phyloP scores from a whole-genome alignment of 2,888 invertebrate genomes.

The Orthosia gothica region DNA sequence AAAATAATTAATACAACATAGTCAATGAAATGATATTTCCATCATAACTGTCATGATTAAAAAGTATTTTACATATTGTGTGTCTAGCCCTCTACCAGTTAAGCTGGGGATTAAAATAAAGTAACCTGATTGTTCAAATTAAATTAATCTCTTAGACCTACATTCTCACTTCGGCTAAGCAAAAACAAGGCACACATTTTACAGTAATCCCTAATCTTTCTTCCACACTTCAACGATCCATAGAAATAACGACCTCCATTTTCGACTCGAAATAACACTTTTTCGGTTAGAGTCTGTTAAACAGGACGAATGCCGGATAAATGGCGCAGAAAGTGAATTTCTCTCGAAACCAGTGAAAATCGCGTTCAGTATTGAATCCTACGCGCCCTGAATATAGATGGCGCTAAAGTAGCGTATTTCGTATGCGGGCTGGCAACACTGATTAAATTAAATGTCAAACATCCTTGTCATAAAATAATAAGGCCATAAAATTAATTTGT shows the following conservation, averaged over 20 bases:
- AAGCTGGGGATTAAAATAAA: too few species aligned
- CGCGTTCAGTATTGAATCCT: slow-evolving; percentile 74
- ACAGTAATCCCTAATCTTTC: slow-evolving; percentile 12
- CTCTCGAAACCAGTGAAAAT: slow-evolving; percentile 84
- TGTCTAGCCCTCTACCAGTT: too few species aligned
- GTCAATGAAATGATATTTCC: too few species aligned
- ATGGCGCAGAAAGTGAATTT: slow-evolving; percentile 85
- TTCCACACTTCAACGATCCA: slow-evolving; percentile 14
- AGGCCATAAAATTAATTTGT: slow-evolving; percentile 59
- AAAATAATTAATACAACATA: background rate
- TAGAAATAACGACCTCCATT: slow-evolving; percentile 46
- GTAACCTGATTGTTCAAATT: background rate
- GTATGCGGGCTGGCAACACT: slow-evolving; percentile 68
- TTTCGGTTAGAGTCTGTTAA: slow-evolving; percentile 54
- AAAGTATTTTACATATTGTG: too few species aligned
- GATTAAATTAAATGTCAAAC: slow-evolving; percentile 67
- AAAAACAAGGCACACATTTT: background rate
- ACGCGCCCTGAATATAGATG: slow-evolving; percentile 75
- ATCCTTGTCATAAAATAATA: slow-evolving; percentile 62
- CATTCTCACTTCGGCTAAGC: background rate
- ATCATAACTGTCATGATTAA: background rate
- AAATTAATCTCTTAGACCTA: background rate
- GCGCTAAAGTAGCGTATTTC: slow-evolving; percentile 66
- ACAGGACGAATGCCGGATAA: slow-evolving; percentile 72
- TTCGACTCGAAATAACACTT: slow-evolving; percentile 27